phyloP scores from a whole-genome alignment of 2,797 vertebrate genomes.

The Prunella strophiata region DNA sequence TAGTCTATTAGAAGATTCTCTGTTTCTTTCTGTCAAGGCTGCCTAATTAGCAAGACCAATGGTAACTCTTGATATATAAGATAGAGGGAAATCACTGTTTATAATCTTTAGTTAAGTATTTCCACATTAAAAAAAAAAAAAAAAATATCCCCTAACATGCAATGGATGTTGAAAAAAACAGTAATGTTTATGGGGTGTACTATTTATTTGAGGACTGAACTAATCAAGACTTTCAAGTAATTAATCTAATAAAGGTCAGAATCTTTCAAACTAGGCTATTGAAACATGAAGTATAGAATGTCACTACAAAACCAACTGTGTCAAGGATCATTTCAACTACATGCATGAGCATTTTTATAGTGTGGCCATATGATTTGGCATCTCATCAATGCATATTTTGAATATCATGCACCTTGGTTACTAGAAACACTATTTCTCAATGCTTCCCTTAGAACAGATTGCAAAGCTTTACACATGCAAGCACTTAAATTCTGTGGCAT shows the following conservation, averaged over 20 bases:
- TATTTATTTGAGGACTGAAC: background rate
- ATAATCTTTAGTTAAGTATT: background rate
- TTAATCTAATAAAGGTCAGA: background rate
- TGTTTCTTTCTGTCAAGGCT: background rate
- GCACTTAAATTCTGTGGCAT: background rate
- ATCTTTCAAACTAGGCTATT: background rate
- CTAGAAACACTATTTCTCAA: background rate
- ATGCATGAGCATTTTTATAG: background rate
- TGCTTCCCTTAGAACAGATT: background rate
- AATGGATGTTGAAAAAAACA: background rate
- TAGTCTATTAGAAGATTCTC: background rate
- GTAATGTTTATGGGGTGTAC: background rate
- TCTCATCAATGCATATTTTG: background rate
- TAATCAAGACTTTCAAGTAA: background rate
- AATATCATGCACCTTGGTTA: background rate
- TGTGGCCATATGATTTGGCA: background rate
- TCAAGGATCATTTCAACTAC: background rate
- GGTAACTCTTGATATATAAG: background rate
- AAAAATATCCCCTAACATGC: background rate
- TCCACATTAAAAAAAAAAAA: background rate
- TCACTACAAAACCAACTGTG: background rate
- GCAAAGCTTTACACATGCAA: background rate
- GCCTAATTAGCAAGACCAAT: background rate
- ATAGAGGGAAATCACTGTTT: background rate
- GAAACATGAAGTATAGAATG: background rate